A percentile compares a stretch with the other conserved stretches of the same genome.
Conservation (phyloP, 2,888 invertebrate species). For the Drosophila kambysellisi region DNA sequence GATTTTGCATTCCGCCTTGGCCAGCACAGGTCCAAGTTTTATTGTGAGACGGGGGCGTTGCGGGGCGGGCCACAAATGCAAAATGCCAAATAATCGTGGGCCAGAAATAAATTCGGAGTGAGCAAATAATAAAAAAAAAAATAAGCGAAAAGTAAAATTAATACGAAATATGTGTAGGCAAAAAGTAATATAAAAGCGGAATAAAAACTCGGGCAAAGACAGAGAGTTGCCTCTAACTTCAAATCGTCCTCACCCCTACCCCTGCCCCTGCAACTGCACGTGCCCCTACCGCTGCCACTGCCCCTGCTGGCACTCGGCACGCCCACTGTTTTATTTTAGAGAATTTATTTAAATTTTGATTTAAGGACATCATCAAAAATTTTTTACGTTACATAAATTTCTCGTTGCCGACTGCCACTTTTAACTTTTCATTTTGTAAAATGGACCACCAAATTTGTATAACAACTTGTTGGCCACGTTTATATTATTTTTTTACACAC, state of each 20-base stretch:
- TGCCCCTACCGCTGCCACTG: not conserved
- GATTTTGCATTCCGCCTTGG: slow-evolving; percentile 53
- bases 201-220: slow-evolving; percentile 38
- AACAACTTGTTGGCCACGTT: slow-evolving; percentile 67
- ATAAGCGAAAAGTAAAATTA: slow-evolving; percentile 54
- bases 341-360: slow-evolving; percentile 81
- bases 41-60: slow-evolving; percentile 21
- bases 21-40: slow-evolving; percentile 47
- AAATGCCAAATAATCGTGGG: slow-evolving; percentile 69
- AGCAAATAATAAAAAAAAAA: slow-evolving; percentile 47
- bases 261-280: not conserved
- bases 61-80: slow-evolving; percentile 39
- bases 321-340: slow-evolving; percentile 50
- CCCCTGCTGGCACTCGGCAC: not conserved
- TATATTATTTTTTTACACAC: slow-evolving; percentile 22
- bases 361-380: slow-evolving; percentile 80
- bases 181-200: slow-evolving; percentile 48
- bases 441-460: slow-evolving; percentile 79
- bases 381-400: slow-evolving; percentile 82
- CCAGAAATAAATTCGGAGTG: slow-evolving; percentile 59
- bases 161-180: slow-evolving; percentile 57
- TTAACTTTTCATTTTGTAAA: slow-evolving; percentile 79
- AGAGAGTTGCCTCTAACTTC: slow-evolving; percentile 1
- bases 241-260: not conserved
- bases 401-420: slow-evolving; percentile 43